Percentiles rank a stretch among this genome's conserved stretches.
Evolutionary conservation across 2,888 invertebrate genomes (phyloP).

Genomic region (Clunio marinus): DNA sequence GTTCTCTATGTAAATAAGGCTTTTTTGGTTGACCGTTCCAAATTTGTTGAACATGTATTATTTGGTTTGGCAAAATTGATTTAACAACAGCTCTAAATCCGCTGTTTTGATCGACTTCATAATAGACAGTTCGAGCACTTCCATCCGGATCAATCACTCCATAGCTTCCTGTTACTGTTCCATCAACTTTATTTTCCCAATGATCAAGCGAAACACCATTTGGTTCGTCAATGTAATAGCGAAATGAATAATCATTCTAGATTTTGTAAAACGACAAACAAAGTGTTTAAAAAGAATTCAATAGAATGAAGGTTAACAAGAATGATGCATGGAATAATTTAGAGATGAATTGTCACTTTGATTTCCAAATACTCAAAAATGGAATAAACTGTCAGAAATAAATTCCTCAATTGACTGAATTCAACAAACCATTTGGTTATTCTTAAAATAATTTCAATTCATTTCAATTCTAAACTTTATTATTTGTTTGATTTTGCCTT

Average conservation of each 20-base stretch:
- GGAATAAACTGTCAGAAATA: too few relatives aligned
- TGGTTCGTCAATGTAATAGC: constrained; percentile 46
- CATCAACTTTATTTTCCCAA: constrained; percentile 45
- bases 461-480: neutral
- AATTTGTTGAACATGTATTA: neutral
- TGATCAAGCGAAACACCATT: constrained; percentile 44
- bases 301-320: too few relatives aligned
- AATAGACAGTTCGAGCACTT: constrained; percentile 47
- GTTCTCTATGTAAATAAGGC: neutral
- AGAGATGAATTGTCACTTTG: too few relatives aligned
- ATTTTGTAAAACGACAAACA: neutral
- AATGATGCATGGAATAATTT: too few relatives aligned
- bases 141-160: constrained; percentile 47
- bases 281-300: neutral
- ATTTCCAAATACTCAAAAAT: too few relatives aligned
- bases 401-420: too few relatives aligned
- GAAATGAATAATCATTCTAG: constrained; percentile 46
- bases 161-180: constrained; percentile 46
- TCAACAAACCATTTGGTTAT: too few relatives aligned
- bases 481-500: neutral
- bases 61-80: constrained; percentile 40
- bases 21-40: neutral
- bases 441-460: too few relatives aligned
- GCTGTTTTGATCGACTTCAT: constrained; percentile 45
- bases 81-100: constrained; percentile 46